A percentile compares a stretch with the other conserved stretches of the same genome.
Evolutionary conservation across 2,888 invertebrate species (phyloP).

Genomic region (Pilophorus perplexus): DNA sequence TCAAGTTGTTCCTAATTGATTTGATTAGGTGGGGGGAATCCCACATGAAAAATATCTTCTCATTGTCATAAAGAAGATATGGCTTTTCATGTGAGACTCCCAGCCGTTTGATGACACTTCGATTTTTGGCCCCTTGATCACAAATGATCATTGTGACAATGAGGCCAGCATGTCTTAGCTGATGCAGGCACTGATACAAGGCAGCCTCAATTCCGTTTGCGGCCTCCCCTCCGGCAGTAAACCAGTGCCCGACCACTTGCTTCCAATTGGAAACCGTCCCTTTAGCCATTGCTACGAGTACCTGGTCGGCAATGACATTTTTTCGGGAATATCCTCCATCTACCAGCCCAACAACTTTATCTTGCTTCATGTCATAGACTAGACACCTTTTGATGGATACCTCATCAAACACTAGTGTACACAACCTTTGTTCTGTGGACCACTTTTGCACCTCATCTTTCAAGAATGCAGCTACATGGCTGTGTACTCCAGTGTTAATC

Average conservation of each 20-base stretch:
- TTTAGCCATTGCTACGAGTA: background rate
- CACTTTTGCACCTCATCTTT: background rate
- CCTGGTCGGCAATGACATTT: constrained; percentile 5
- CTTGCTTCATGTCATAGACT: background rate
- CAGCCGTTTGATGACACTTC: background rate
- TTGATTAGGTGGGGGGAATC: too few relatives aligned
- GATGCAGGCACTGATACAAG: background rate
- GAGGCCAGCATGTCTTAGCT: background rate
- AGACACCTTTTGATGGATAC: background rate
- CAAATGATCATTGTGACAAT: background rate
- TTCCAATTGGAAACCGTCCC: background rate
- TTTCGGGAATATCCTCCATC: background rate
- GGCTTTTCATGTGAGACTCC: constrained; percentile 5
- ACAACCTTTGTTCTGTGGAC: background rate
- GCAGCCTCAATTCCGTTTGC: background rate
- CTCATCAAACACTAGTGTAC: too few relatives aligned
- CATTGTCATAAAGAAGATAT: background rate
- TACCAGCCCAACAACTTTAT: background rate
- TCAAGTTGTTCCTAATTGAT: constrained; percentile 3
- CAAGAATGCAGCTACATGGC: background rate
- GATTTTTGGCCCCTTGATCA: constrained; percentile 7
- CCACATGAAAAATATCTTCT: background rate
- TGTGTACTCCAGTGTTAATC: constrained; percentile 4
- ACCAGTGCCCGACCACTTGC: constrained; percentile 7
- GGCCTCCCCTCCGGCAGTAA: background rate